Base-by-base conservation (phyloP, 92 coral and sea anemone genomes). In the Paragorgia papillata region DNA sequence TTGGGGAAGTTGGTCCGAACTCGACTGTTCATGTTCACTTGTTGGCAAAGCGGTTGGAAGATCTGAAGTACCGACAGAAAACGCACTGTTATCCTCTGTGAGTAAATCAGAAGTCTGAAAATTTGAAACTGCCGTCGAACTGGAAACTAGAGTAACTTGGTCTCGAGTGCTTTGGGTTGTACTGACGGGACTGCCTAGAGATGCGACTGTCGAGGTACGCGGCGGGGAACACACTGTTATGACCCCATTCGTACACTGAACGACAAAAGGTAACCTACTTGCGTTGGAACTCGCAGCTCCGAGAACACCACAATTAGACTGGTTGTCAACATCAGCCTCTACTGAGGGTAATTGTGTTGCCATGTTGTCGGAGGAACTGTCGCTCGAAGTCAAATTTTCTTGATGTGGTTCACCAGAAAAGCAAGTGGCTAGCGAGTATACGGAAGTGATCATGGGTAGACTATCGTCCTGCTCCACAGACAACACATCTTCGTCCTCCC, bases 361-460 rank as follows among this genome's bases (percentile, higher is more conserved):
- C 56, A 24, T 15, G 2, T 22, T 24, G 53, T 46, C 53, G 33
- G 62, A 22, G 3, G 62, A 17, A 56, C 14, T 22, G 9, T 54
- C 78, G 31, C 44, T 15, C 5, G 64, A 18, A 71, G 22, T 39
- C 2, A 28, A 29, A 31, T 41, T 54, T 1, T 51, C 62, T 14
- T 17, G 25, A n/a, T 19, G 62, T 48, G 58, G 28, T 53, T 33
- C 63, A 33, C 40, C 49, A 31, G 26, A 15, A 18, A 57, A 15
- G 9, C 13, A 48, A 14, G 29, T 15, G 33, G 78, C 78, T 58
- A 71, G 54, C 17, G 78, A 71, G 57, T 48, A 71, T 29, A 71
- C 78, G n/a, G 78, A 71, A 7, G 63, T 71, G 1, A 71, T 71
- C 63, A 71, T 18, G 26, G 78, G 78, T 13, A 71, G 54, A n/a